phyloP scores from a whole-genome alignment of 2,888 invertebrate genomes.

The Mimachlamys varia region DNA sequence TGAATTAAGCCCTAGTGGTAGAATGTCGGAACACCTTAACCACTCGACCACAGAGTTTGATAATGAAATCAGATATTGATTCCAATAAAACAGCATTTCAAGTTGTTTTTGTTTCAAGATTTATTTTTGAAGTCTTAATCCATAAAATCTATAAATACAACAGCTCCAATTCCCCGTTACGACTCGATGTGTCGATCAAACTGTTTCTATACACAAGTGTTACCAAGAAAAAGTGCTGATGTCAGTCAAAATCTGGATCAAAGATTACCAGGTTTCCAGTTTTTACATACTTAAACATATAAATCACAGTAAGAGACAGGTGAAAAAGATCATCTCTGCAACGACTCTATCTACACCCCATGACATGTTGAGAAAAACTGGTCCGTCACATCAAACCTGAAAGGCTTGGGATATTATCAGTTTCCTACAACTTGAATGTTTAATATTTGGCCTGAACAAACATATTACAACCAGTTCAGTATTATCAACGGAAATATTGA shows the following conservation, averaged over 20 bases:
- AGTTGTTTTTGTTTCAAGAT: too few species aligned
- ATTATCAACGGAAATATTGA: constrained; percentile 22
- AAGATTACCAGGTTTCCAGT: neutral
- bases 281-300: neutral
- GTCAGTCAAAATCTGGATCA: neutral
- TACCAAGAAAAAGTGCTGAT: neutral
- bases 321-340: neutral
- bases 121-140: too few species aligned
- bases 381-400: neutral
- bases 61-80: too few species aligned
- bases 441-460: constrained; percentile 24
- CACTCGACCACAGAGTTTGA: too few species aligned
- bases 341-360: neutral
- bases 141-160: too few species aligned
- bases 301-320: neutral
- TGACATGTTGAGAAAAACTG: neutral
- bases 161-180: too few species aligned
- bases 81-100: too few species aligned
- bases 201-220: too few species aligned
- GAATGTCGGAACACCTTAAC: too few species aligned
- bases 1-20: too few species aligned
- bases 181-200: too few species aligned
- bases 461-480: neutral
- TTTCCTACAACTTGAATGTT: constrained; percentile 6
- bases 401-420: neutral